Conservation (phyloP, 2,797 vertebrate species). For the Valencia hispanica region DNA sequence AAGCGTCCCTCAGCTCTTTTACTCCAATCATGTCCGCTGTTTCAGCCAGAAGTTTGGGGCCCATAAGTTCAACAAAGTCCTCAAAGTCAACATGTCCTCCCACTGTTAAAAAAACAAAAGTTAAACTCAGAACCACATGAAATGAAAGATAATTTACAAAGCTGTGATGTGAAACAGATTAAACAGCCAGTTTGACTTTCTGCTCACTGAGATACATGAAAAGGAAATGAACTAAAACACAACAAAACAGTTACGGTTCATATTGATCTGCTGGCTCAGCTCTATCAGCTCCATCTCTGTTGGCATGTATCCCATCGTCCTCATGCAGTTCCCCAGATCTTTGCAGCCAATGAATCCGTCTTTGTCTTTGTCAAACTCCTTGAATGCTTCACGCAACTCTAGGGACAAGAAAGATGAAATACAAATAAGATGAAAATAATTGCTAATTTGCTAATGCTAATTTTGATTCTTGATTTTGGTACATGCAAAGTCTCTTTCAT, state of each 20-base stretch:
- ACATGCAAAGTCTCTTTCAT: neutral
- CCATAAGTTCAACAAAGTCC: slow-evolving; percentile 98
- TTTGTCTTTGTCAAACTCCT: slow-evolving; percentile 96
- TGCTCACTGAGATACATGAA: neutral
- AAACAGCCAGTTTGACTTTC: neutral
- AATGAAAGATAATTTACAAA: neutral
- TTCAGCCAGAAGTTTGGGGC: slow-evolving; percentile 96
- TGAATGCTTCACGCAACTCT: slow-evolving; percentile 96
- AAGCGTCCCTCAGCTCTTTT: slow-evolving; percentile 95
- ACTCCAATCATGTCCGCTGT: slow-evolving; percentile 98
- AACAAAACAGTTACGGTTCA: slow-evolving; percentile 87
- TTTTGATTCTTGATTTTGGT: neutral
- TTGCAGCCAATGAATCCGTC: slow-evolving; percentile 98
- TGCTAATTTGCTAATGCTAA: neutral
- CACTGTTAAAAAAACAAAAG: slow-evolving; percentile 76
- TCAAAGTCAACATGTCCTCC: slow-evolving; percentile 98
- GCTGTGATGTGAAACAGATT: neutral
- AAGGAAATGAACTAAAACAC: neutral
- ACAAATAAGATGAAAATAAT: neutral
- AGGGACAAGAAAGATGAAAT: slow-evolving; percentile 8
- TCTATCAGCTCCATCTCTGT: slow-evolving; percentile 99
- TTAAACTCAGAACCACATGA: neutral
- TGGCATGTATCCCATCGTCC: slow-evolving; percentile 99
- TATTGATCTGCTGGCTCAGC: slow-evolving; percentile 98
- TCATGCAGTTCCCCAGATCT: slow-evolving; percentile 98